Evolutionary conservation across 2,888 invertebrate species (phyloP), one percentile per base, ranked within the genome.

Genomic region (Chesias legatella): DNA sequence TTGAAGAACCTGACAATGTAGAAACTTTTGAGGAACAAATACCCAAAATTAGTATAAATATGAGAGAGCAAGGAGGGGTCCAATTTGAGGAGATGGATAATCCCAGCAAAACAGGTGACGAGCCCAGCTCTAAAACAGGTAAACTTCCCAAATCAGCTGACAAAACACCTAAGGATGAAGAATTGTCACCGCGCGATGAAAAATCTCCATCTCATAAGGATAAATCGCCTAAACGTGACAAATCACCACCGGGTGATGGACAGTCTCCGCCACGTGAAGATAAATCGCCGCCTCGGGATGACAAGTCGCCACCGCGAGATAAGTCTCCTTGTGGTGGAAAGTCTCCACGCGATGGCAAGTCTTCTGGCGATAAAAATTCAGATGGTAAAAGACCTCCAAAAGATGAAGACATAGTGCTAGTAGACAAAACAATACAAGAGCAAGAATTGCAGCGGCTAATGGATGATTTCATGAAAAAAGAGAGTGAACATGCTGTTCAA

Each of bases 1-100:
- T 95, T 27, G 96, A 96, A 64, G 95, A 95, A 72, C 96, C 96
- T 0, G 95, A 94, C 63, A 92, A 92, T 69, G 83, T 94, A 3
- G 93, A 94, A 77, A 88, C 93, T 6, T 90, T 90, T 21, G 93
- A 93, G 67, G 92, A 95, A 73, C 91, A 92, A 56, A 91, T 93
- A 56, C 94, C 94, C 0, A 88, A 92, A 55, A 91, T 94, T 8
- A 92, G 92, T 43, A 93, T 94, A 25, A 93, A 91, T 60, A 91
- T 91, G 0, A 88, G 88, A 63, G 91, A 89, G 25, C 88, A 90
- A 56, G 88, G 90, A 36, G 90, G 84, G 7, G 75, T 80, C 47
- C 74, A 83, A 28, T 75, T 88, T 42, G 73, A 76, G 51, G 76
- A 72, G 51, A 54, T 70, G 17, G 71, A 72, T 47, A 74, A 77